Evolutionary conservation across 2,797 vertebrate genomes (phyloP).

Genomic region (Thunnus albacares): DNA sequence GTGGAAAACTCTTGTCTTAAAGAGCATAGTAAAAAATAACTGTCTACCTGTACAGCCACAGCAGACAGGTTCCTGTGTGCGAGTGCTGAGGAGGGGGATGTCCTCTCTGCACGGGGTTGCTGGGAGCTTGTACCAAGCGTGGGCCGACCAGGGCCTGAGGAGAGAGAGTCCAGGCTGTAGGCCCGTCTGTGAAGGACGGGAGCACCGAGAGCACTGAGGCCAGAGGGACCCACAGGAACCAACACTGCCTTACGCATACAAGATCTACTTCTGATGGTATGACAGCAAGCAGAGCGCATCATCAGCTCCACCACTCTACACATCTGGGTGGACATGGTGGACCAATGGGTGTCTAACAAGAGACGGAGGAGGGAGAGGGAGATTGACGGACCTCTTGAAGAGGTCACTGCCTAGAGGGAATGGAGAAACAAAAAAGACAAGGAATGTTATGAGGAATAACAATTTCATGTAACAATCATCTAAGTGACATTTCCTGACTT

Average conservation of each 20-base stretch:
- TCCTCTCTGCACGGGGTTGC: constrained; percentile 63
- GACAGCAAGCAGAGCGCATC: constrained; percentile 64
- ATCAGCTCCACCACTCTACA: constrained; percentile 66
- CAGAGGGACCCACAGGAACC: constrained; percentile 16
- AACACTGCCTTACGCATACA: constrained; percentile 39
- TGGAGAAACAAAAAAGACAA: neutral
- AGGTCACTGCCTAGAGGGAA: constrained; percentile 25
- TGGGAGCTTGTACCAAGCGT: constrained; percentile 45
- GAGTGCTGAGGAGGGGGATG: constrained; percentile 63
- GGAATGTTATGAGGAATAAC: neutral
- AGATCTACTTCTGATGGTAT: constrained; percentile 46
- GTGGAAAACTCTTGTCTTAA: neutral
- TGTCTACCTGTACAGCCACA: constrained; percentile 72
- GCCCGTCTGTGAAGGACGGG: constrained; percentile 63
- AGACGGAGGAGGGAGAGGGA: neutral
- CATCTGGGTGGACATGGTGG: constrained; percentile 73
- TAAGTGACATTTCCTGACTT: neutral
- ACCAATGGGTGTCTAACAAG: constrained; percentile 10
- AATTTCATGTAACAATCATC: neutral
- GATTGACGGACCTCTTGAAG: constrained; percentile 10
- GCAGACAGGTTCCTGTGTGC: constrained; percentile 84
- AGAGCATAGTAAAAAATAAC: neutral
- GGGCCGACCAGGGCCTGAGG: constrained; percentile 62
- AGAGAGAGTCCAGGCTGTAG: constrained; percentile 78
- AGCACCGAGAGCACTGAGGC: constrained; percentile 16